phyloP scores from a whole-genome alignment of 1,140 invertebrate species.

The Drosophila bipectinata region DNA sequence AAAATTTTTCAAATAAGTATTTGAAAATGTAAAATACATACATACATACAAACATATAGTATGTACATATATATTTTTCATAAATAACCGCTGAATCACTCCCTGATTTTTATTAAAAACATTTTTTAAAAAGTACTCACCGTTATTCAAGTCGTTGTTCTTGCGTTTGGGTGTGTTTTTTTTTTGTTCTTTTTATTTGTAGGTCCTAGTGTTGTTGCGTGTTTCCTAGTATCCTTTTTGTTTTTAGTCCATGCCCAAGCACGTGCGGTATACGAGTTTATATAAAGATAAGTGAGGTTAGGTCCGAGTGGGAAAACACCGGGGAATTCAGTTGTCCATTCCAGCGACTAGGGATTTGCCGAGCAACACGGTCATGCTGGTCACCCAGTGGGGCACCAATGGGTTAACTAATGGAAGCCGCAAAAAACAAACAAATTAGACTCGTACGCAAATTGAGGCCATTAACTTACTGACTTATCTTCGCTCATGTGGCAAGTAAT shows the following conservation, averaged over 20 bases:
- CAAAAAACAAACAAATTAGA: conserved; percentile 46
- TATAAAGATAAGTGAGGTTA: conserved; percentile 18
- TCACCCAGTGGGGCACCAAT: conserved; percentile 41
- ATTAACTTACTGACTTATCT: conserved; percentile 52
- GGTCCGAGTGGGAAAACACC: conserved; percentile 23
- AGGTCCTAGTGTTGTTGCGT: not conserved
- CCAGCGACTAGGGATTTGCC: conserved; percentile 16
- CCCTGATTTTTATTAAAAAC: not conserved
- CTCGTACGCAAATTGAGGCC: conserved; percentile 42
- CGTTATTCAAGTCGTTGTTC: conserved; percentile 35
- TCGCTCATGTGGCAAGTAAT: conserved; percentile 41
- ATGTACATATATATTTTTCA: no score
- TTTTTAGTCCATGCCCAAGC: conserved; percentile 21
- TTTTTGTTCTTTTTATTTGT: not conserved
- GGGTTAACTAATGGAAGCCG: conserved; percentile 34
- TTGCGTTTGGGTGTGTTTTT: conserved; percentile 16
- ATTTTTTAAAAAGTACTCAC: conserved; percentile 27
- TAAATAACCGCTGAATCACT: not conserved
- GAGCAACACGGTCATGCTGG: conserved; percentile 23
- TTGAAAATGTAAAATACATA: no score
- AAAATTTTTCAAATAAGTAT: no score
- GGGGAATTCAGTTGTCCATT: conserved; percentile 26
- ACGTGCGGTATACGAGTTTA: conserved; percentile 23
- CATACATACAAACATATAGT: no score
- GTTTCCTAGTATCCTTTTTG: conserved; percentile 12